Percentiles rank a stretch among this genome's conserved stretches.
Conservation (phyloP, 2,888 invertebrate genomes). For the Scelioninae gen. 2 region DNA sequence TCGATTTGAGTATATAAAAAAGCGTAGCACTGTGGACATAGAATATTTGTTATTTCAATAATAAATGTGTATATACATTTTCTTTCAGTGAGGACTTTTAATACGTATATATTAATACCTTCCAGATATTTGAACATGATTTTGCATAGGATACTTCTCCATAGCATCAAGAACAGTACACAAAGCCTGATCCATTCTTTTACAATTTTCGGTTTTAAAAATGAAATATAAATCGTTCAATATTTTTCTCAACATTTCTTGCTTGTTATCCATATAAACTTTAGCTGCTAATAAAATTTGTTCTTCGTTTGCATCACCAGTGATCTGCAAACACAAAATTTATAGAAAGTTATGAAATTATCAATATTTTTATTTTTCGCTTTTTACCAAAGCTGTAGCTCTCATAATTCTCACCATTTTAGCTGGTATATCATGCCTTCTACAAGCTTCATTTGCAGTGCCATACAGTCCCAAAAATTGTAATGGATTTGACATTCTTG, state of each 20-base stretch:
- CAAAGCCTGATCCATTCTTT: constrained; percentile 84
- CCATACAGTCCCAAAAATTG: constrained; percentile 94
- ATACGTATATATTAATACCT: constrained; percentile 83
- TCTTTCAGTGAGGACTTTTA: too few species aligned
- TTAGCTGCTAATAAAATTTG: constrained; percentile 91
- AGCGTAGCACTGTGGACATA: constrained; percentile 86
- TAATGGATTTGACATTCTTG: constrained; percentile 86
- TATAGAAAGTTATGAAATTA: too few species aligned
- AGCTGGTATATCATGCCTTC: constrained; percentile 93
- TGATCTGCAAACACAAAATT: constrained; percentile 77
- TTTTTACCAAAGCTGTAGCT: too few species aligned
- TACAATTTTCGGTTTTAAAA: constrained; percentile 89
- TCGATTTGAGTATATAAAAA: constrained; percentile 95
- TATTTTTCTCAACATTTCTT: constrained; percentile 87
- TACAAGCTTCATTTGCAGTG: constrained; percentile 92
- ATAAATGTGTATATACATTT: too few species aligned
- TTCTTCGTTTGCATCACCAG: constrained; percentile 93
- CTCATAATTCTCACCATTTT: constrained; percentile 78
- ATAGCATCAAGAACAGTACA: constrained; percentile 91
- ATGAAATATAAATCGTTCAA: constrained; percentile 93
- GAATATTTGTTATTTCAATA: neutral
- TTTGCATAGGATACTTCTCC: constrained; percentile 89
- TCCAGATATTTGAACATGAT: constrained; percentile 94
- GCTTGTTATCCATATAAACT: constrained; percentile 87
- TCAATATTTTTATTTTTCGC: too few species aligned